These are phyloP conservation scores for Torymus aiolomorphi DNA, from an alignment of 2,888 invertebrate species.

Conservation along the genomic window DNA sequence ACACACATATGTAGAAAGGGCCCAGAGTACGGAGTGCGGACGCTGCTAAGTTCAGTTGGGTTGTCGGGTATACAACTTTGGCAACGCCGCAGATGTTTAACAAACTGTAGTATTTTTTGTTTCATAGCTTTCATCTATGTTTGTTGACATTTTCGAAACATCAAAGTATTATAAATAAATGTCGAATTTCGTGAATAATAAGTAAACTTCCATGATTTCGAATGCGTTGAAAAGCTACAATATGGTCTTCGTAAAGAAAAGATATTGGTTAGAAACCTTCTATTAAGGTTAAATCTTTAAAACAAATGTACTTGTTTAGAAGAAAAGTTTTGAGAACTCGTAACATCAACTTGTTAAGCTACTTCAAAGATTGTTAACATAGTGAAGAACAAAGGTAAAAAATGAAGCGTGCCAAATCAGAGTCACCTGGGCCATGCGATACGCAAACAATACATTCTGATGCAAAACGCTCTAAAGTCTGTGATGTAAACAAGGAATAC, in stretches of 20 bases:
- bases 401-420: conserved; percentile 70
- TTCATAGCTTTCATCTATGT: conserved; percentile 35
- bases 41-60: not conserved
- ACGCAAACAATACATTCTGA: conserved; percentile 16
- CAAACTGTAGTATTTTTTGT: conserved; percentile 32
- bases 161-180: conserved; percentile 34
- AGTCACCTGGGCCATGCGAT: conserved; percentile 68
- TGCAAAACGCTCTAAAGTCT: conserved; percentile 63
- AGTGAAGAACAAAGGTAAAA: conserved; percentile 58
- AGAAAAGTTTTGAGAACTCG: not conserved
- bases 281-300: conserved; percentile 41
- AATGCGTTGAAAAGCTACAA: not conserved
- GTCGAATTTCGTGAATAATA: conserved; percentile 15
- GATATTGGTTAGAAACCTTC: not conserved
- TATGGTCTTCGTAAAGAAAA: conserved; percentile 31
- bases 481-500: conserved; percentile 46
- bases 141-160: conserved; percentile 44
- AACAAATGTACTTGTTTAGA: conserved; percentile 41
- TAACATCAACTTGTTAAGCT: not conserved
- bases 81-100: conserved; percentile 33
- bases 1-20: too few species aligned
- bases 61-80: conserved; percentile 1
- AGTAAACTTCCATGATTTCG: not conserved
- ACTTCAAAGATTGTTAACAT: conserved; percentile 1
- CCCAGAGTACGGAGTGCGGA: too few species aligned